A percentile compares a stretch with the other conserved stretches of the same genome.
phyloP scores from a whole-genome alignment of 2,113 vertebrate species.

The Trichomycterus rosablanca region DNA sequence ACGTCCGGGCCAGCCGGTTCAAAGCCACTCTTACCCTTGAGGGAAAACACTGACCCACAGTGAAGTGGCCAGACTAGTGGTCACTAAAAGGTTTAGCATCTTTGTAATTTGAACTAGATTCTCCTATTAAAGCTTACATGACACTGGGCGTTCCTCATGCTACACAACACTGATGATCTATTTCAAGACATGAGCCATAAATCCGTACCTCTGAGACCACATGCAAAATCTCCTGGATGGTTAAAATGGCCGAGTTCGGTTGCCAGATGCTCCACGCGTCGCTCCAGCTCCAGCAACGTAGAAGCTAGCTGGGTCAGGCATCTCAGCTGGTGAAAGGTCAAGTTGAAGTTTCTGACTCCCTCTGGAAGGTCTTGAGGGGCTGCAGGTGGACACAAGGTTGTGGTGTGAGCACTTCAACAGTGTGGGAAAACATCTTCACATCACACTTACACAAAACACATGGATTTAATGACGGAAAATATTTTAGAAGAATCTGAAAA shows the following conservation, averaged over 20 bases:
- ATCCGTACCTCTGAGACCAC: conserved; percentile 74
- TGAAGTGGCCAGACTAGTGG: no score
- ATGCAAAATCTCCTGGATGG: conserved; percentile 60
- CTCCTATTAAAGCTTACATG: no score
- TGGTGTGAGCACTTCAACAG: not conserved
- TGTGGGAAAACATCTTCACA: not conserved
- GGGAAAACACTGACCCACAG: no score
- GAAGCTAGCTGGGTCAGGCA: conserved; percentile 76
- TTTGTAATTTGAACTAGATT: no score
- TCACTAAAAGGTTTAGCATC: no score
- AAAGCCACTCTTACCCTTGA: no score
- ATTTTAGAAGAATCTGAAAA: no score
- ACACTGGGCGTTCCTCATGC: no score
- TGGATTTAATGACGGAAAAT: no score
- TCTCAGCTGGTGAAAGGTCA: conserved; percentile 80
- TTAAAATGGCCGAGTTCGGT: conserved; percentile 68
- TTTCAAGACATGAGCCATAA: not conserved
- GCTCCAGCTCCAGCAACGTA: conserved; percentile 79
- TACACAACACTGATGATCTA: not conserved
- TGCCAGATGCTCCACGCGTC: conserved; percentile 70
- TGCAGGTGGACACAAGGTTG: conserved; percentile 46
- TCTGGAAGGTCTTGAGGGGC: conserved; percentile 66
- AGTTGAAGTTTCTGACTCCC: conserved; percentile 69
- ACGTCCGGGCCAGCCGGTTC: no score
- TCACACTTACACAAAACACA: not conserved